Percentiles rank a stretch among this genome's conserved stretches.
These are phyloP conservation scores for zebrafish (Danio rerio) DNA, from an alignment of 2,113 vertebrate genomes.

Conservation along the genomic window GRCz12tu NC_133192.1:35052501-35053000, in stretches of 20 bases:
- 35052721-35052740: slow-evolving; percentile 85
- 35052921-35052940: slow-evolving; percentile 87
- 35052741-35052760: slow-evolving; percentile 93
- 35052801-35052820: background rate
- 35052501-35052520: slow-evolving; percentile 2
- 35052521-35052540: background rate
- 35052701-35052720: slow-evolving; percentile 74
- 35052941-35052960: slow-evolving; percentile 79
- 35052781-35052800: slow-evolving; percentile 63
- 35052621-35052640: background rate
- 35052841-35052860: background rate
- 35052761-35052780: slow-evolving; percentile 93
- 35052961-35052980: slow-evolving; percentile 84
- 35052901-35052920: slow-evolving; percentile 84
- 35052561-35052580: slow-evolving; percentile 13
- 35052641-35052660: background rate
- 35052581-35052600: background rate
- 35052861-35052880: slow-evolving; percentile 76
- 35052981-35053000: slow-evolving; percentile 91
- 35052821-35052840: background rate
- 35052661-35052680: slow-evolving; percentile 24
- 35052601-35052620: background rate
- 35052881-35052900: slow-evolving; percentile 71
- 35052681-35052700: slow-evolving; percentile 63
- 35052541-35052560: background rate